Evolutionary conservation across 1,140 invertebrate genomes (phyloP).

Genomic region (Ceratitis capitata): DNA sequence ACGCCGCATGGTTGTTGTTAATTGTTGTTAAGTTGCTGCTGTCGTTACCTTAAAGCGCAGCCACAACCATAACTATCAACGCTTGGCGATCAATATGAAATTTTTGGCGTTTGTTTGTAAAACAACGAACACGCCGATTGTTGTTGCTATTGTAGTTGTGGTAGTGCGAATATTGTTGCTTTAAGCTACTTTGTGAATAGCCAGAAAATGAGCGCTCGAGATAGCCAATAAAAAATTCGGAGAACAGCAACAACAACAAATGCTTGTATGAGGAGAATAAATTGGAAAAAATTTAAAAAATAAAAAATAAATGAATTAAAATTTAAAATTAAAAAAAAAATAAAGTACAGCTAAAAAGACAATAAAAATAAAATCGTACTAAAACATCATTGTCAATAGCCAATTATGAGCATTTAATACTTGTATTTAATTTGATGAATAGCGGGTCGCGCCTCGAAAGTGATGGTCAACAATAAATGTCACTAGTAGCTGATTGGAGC

Average conservation of each 20-base stretch:
- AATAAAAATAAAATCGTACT: background rate
- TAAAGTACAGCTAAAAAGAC: background rate
- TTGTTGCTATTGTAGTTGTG: background rate
- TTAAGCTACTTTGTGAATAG: background rate
- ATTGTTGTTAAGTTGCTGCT: background rate
- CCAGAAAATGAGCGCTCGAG: constrained; percentile 15
- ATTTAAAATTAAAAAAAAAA: background rate
- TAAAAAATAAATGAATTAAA: background rate
- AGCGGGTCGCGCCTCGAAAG: background rate
- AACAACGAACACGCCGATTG: background rate
- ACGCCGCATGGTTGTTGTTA: background rate
- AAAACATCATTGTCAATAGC: background rate
- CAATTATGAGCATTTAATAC: constrained; percentile 16
- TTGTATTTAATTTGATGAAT: background rate
- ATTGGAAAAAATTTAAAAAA: background rate
- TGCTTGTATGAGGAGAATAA: too few relatives aligned
- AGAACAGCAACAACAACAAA: background rate
- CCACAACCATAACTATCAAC: constrained; percentile 34
- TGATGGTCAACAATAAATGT: background rate
- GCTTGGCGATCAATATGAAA: background rate
- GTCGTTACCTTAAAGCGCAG: constrained; percentile 34
- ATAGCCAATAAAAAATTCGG: background rate
- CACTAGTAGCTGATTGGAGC: background rate
- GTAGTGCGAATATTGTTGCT: background rate
- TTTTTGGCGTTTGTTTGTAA: background rate